Conservation (phyloP, 2,113 vertebrate genomes). For the Jaculus jaculus region DNA sequence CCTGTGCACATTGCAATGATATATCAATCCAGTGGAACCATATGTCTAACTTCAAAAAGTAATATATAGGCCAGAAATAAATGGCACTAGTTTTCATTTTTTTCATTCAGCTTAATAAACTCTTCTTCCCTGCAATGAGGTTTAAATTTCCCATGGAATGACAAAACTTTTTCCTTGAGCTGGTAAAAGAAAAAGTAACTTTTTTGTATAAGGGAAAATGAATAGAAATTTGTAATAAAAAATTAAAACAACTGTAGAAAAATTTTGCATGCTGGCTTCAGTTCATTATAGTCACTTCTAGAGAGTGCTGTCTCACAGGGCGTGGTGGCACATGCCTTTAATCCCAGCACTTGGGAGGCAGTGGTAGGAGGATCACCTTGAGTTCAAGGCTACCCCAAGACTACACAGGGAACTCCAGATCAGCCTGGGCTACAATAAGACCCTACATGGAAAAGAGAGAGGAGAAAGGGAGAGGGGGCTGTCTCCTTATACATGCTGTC, state of each 20-base stretch:
- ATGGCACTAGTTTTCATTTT: constrained; percentile 14
- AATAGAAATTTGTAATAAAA: neutral
- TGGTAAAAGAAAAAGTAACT: neutral
- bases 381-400: too few species aligned
- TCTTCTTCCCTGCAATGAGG: neutral
- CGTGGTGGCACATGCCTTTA: too few species aligned
- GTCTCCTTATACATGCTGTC: neutral
- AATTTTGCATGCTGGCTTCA: neutral
- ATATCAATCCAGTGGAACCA: neutral
- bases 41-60: neutral
- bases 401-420: too few species aligned
- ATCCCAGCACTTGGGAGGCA: too few species aligned
- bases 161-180: neutral
- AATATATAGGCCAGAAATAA: constrained; percentile 1
- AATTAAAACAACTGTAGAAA: neutral
- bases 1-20: neutral
- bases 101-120: neutral
- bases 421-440: too few species aligned
- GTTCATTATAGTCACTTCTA: neutral
- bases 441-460: too few species aligned
- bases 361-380: too few species aligned
- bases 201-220: neutral
- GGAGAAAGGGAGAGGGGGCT: neutral
- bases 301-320: neutral
- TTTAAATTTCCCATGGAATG: neutral